Percentiles rank a stretch among this genome's conserved stretches.
These are phyloP conservation scores for Palloptera scutellata DNA, from an alignment of 2,888 invertebrate species.

Conservation along the genomic window DNA sequence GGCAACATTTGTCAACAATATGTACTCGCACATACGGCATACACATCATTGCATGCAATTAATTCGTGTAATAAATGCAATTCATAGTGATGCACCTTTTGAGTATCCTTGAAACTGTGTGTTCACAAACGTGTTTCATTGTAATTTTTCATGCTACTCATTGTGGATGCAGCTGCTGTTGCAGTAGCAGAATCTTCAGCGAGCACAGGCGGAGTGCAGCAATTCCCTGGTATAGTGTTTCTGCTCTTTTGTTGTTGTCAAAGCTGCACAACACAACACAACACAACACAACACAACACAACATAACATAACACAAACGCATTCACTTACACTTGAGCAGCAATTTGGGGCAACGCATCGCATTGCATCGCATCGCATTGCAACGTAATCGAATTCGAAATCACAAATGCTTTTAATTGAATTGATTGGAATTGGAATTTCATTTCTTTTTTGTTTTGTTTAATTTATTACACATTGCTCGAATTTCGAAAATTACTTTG, in stretches of 20 bases:
- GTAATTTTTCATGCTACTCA: too few species aligned
- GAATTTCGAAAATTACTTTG: too few species aligned
- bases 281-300: too few species aligned
- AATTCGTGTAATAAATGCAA: slow-evolving; percentile 17
- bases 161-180: neutral
- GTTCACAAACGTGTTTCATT: neutral
- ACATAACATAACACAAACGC: neutral
- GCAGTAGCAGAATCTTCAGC: neutral
- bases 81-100: neutral
- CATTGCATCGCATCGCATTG: slow-evolving; percentile 3
- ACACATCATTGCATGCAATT: slow-evolving; percentile 5
- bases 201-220: neutral
- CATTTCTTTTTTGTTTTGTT: too few species aligned
- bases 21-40: neutral
- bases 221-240: neutral
- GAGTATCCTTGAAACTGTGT: neutral
- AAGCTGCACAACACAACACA: neutral
- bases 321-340: slow-evolving; percentile 14
- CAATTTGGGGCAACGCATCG: slow-evolving; percentile 15
- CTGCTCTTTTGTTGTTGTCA: slow-evolving; percentile 9
- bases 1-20: neutral
- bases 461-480: too few species aligned
- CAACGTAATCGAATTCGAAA: neutral
- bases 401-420: too few species aligned
- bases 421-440: too few species aligned